Evolutionary conservation across 2,888 invertebrate species (phyloP).

Genomic region (Physocephala rufipes): DNA sequence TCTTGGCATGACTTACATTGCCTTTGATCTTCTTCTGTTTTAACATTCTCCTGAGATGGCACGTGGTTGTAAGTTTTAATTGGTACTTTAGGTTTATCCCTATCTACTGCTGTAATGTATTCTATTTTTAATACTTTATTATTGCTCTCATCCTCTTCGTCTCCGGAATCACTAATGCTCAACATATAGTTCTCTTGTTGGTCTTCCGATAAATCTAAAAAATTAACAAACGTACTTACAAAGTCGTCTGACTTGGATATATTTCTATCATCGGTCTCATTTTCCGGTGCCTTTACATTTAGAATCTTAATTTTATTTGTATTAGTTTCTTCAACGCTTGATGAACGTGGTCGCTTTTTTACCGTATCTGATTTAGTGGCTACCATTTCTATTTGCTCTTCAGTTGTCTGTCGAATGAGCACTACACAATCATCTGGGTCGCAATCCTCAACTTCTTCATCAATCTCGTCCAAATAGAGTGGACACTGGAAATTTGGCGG

Average conservation of each 20-base stretch:
- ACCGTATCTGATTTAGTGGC: background rate
- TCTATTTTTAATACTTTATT: background rate
- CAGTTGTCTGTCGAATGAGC: background rate
- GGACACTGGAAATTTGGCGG: slow-evolving; percentile 52
- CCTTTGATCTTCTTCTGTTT: background rate
- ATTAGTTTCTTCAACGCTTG: background rate
- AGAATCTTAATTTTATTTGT: slow-evolving; percentile 20
- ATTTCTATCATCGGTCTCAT: background rate
- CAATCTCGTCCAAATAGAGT: slow-evolving; percentile 45
- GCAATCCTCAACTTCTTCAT: slow-evolving; percentile 18
- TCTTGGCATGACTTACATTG: background rate
- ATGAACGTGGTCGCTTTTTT: background rate
- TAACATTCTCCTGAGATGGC: background rate
- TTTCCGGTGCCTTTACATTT: slow-evolving; percentile 19
- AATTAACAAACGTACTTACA: slow-evolving; percentile 11
- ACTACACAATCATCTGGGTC: background rate
- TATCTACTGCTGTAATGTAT: background rate
- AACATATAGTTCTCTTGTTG: slow-evolving; percentile 17
- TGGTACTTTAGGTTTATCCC: background rate
- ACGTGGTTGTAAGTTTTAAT: background rate
- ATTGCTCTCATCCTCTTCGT: background rate
- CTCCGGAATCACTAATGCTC: background rate
- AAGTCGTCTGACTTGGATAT: background rate
- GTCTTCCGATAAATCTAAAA: background rate
- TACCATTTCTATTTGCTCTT: background rate